A percentile compares a stretch with the other conserved stretches of the same genome.
Conservation (phyloP, 1,140 invertebrate species). For the Phthorimaea operculella region DNA sequence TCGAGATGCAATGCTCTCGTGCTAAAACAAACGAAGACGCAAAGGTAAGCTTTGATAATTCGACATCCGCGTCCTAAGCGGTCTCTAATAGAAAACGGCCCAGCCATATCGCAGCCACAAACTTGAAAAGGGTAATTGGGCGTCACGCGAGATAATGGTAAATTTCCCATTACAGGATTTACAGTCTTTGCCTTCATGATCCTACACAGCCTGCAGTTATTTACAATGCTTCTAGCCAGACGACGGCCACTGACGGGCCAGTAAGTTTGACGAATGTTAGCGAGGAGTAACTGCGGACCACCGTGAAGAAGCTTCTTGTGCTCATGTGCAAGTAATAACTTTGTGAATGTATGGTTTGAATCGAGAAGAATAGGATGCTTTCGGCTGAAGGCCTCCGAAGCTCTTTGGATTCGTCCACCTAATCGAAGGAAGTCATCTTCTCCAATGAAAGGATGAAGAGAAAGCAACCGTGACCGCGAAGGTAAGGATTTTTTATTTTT, state of each 20-base stretch:
- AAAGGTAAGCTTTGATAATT: conserved; percentile 16
- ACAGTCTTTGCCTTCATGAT: conserved; percentile 7
- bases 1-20: conserved; percentile 12
- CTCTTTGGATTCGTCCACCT: conserved; percentile 5
- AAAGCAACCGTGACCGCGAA: conserved; percentile 2
- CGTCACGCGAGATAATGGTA: neutral
- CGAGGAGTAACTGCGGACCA: conserved; percentile 5
- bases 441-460: conserved; percentile 8
- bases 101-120: conserved; percentile 8
- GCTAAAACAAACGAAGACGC: conserved; percentile 13
- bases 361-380: conserved; percentile 11
- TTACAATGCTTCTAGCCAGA: neutral
- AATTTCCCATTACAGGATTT: conserved; percentile 8
- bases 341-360: conserved; percentile 9
- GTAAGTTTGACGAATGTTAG: neutral
- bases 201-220: conserved; percentile 6
- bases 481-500: conserved; percentile 2
- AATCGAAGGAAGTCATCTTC: conserved; percentile 3
- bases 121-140: conserved; percentile 1
- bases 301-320: conserved; percentile 6
- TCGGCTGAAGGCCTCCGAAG: neutral
- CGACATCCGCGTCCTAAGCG: conserved; percentile 13
- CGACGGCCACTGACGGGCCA: conserved; percentile 4
- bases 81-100: conserved; percentile 9
- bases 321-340: conserved; percentile 6